Evolutionary conservation across 2,888 invertebrate species (phyloP).

Genomic region (Mesochorus sp.): DNA sequence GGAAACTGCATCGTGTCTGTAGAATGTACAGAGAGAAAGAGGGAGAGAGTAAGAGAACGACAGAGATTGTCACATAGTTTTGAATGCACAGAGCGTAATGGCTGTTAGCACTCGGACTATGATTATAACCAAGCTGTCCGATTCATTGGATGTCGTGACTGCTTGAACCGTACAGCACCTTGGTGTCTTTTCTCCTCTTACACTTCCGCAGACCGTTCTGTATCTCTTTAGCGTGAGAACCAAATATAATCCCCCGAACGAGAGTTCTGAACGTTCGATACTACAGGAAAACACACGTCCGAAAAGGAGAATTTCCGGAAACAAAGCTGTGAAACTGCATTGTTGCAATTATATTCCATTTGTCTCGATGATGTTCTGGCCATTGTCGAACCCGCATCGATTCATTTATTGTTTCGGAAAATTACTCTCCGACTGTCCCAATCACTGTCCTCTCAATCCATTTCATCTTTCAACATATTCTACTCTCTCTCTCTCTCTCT

Average conservation of each 20-base stretch:
- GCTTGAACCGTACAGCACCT: conserved; percentile 36
- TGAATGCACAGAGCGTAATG: conserved; percentile 46
- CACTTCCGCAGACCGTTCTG: neutral
- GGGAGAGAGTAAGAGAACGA: conserved; percentile 4
- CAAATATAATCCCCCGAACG: conserved; percentile 16
- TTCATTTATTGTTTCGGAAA: too few relatives aligned
- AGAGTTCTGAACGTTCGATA: conserved; percentile 38
- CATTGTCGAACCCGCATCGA: too few relatives aligned
- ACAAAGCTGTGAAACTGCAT: neutral
- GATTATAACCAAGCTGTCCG: conserved; percentile 54
- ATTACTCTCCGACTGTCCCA: too few relatives aligned
- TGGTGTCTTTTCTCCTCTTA: conserved; percentile 14
- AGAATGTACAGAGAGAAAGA: neutral
- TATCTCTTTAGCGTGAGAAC: conserved; percentile 6
- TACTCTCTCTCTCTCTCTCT: too few relatives aligned
- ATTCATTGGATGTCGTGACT: conserved; percentile 48
- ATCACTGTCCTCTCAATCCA: too few relatives aligned
- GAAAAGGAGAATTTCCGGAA: conserved; percentile 40
- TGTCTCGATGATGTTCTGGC: neutral
- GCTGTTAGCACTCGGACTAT: conserved; percentile 57
- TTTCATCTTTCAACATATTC: too few relatives aligned
- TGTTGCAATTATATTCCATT: neutral
- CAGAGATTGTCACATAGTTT: conserved; percentile 25
- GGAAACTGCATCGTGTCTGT: conserved; percentile 38
- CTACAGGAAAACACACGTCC: too few relatives aligned